A percentile compares a stretch with the other conserved stretches of the same genome.
Evolutionary conservation across 1,140 invertebrate genomes (phyloP).

Genomic region (Cyrtorhinus lividipennis): DNA sequence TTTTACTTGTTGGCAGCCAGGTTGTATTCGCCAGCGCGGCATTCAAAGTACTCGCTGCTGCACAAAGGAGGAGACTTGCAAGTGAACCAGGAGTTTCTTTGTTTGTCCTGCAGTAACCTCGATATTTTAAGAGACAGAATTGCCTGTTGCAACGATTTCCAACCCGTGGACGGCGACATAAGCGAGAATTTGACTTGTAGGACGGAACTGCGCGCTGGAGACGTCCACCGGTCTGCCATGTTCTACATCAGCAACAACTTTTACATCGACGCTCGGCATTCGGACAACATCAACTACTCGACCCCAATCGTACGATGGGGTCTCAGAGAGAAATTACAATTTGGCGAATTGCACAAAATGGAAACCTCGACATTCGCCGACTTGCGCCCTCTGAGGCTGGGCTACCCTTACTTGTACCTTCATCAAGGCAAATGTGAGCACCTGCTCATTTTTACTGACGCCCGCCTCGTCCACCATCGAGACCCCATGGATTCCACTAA

Average conservation of each 20-base stretch:
- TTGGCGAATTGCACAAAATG: conserved; percentile 43
- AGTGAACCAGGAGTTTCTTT: conserved; percentile 6
- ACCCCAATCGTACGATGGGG: conserved; percentile 49
- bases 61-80: neutral
- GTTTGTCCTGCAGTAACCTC: neutral
- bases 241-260: conserved; percentile 66
- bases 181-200: neutral
- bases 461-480: conserved; percentile 36
- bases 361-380: conserved; percentile 43
- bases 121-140: conserved; percentile 2
- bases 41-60: neutral
- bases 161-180: conserved; percentile 2
- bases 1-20: neutral
- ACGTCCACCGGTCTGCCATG: conserved; percentile 53
- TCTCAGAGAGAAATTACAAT: conserved; percentile 33
- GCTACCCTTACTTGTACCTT: conserved; percentile 66
- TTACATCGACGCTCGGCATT: conserved; percentile 53
- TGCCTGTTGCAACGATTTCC: conserved; percentile 1
- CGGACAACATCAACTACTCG: conserved; percentile 46
- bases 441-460: conserved; percentile 59
- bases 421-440: conserved; percentile 86
- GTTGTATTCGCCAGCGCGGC: neutral
- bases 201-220: conserved; percentile 18
- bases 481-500: conserved; percentile 33
- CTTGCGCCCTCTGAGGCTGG: conserved; percentile 43